Evolutionary conservation across 2,797 vertebrate species (phyloP).

Genomic region (Urocyon cinereoargenteus): DNA sequence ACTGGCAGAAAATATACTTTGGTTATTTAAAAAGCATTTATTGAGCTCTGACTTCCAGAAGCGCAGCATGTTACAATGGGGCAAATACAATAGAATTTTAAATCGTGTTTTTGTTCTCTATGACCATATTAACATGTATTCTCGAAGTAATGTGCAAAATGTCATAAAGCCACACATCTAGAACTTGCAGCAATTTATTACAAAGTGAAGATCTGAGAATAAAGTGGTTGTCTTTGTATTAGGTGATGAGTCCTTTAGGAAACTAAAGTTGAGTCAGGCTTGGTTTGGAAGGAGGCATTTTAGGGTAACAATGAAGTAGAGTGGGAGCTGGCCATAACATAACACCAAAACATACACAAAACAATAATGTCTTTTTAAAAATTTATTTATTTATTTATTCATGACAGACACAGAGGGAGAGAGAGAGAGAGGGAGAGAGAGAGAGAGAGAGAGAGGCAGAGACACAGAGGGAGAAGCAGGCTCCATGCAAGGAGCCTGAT

Average conservation of each 20-base stretch:
- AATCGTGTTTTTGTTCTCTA: slow-evolving; percentile 13
- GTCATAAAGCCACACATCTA: neutral
- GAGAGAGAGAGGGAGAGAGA: no score
- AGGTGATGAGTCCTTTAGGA: neutral
- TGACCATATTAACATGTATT: neutral
- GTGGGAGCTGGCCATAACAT: neutral
- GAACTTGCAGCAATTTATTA: neutral
- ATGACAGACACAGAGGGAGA: no score
- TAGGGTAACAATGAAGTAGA: neutral
- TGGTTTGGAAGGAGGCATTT: neutral
- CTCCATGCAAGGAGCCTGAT: no score
- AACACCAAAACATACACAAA: neutral
- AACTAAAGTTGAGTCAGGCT: neutral
- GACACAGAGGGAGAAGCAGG: no score
- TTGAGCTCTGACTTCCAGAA: neutral
- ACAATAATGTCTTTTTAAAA: neutral
- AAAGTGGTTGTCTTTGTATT: neutral
- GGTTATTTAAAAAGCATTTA: slow-evolving; percentile 40
- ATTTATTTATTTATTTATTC: no score
- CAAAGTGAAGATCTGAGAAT: neutral
- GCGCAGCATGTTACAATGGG: neutral
- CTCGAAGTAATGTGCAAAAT: neutral
- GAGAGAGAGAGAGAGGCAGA: no score
- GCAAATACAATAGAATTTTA: neutral
- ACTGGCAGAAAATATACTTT: slow-evolving; percentile 48